Evolutionary conservation across 2,113 vertebrate species (phyloP).

Genomic region (Verasper variegatus): DNA sequence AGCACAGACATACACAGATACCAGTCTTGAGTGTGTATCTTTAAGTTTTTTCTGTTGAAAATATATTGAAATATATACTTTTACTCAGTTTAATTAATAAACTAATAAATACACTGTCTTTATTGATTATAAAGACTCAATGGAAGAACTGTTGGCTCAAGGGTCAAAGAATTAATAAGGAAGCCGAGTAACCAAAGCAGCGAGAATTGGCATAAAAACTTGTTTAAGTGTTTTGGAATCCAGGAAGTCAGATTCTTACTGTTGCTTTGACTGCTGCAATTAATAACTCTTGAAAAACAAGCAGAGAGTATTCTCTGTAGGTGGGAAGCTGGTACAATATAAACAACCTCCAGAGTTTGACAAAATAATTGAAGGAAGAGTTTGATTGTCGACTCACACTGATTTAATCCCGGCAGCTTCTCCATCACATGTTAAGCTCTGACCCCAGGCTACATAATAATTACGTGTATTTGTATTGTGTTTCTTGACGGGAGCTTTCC

Average conservation of each 20-base stretch:
- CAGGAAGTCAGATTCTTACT: background rate
- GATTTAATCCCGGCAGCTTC: conserved; percentile 52
- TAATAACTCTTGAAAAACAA: no score
- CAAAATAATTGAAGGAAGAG: conserved; percentile 8
- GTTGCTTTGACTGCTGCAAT: no score
- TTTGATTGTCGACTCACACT: conserved; percentile 22
- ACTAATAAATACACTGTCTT: background rate
- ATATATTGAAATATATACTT: background rate
- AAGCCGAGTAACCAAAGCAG: background rate
- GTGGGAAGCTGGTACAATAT: background rate
- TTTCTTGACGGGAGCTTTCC: conserved; percentile 39
- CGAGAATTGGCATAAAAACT: background rate
- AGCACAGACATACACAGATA: no score
- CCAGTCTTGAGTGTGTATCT: no score
- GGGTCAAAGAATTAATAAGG: background rate
- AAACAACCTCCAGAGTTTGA: conserved; percentile 3
- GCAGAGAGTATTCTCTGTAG: no score
- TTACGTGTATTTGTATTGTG: conserved; percentile 65
- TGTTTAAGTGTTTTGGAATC: background rate
- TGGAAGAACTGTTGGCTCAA: background rate
- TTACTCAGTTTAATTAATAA: conserved; percentile 4
- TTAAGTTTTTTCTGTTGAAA: background rate
- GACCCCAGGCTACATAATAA: conserved; percentile 65
- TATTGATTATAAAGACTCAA: background rate
- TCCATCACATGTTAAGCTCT: conserved; percentile 44